Percentiles rank a stretch among this genome's conserved stretches.
phyloP scores from a whole-genome alignment of 2,797 vertebrate species.

The Protosalanx chinensis region DNA sequence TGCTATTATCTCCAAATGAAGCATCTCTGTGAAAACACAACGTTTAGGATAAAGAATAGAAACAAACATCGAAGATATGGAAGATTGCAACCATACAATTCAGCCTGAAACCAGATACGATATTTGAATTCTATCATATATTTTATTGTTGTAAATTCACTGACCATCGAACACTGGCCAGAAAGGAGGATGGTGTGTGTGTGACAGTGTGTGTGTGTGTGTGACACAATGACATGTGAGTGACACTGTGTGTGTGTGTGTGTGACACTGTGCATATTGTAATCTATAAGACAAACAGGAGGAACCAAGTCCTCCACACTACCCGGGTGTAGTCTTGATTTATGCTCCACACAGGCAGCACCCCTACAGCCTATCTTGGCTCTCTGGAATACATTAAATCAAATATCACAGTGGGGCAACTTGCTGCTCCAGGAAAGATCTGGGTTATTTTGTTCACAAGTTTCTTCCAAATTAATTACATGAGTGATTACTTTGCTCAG shows the following conservation, averaged over 20 bases:
- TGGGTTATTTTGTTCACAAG: slow-evolving; percentile 66
- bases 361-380: slow-evolving; percentile 40
- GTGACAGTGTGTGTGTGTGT: too few species aligned
- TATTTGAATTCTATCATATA: too few species aligned
- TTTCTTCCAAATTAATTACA: slow-evolving; percentile 77
- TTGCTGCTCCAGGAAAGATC: slow-evolving; percentile 59
- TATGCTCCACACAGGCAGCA: slow-evolving; percentile 44
- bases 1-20: neutral
- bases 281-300: slow-evolving; percentile 29
- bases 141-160: neutral
- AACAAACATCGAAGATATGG: neutral
- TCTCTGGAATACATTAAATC: slow-evolving; percentile 63
- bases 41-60: neutral
- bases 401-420: slow-evolving; percentile 66
- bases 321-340: slow-evolving; percentile 42
- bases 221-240: too few species aligned
- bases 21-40: too few species aligned
- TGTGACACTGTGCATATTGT: slow-evolving; percentile 17
- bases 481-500: slow-evolving; percentile 75
- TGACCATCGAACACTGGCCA: neutral
- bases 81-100: too few species aligned
- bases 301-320: slow-evolving; percentile 24
- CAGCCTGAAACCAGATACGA: too few species aligned
- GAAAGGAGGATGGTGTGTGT: neutral
- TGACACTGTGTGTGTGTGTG: neutral